Conservation (phyloP, 2,113 vertebrate genomes). For the Podiceps cristatus region DNA sequence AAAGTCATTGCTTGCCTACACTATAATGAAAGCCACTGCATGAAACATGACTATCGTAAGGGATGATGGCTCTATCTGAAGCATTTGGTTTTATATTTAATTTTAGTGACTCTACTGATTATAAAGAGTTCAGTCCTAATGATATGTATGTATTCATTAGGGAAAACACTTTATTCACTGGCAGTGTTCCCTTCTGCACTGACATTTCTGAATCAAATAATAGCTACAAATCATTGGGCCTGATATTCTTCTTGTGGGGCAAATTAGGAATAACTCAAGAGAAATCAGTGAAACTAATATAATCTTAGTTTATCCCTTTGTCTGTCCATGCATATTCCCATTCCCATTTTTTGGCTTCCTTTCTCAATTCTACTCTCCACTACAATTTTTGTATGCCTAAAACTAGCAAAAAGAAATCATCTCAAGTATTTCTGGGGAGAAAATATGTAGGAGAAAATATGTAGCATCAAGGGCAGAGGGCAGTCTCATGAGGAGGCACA, state of each 20-base stretch:
- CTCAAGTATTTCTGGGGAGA: neutral
- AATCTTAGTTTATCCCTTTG: neutral
- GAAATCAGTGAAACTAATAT: neutral
- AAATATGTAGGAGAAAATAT: neutral
- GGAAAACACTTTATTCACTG: conserved; percentile 3
- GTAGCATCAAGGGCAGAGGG: neutral
- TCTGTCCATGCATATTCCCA: neutral
- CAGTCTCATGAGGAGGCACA: neutral
- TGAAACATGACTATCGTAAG: conserved; percentile 47
- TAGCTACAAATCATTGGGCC: neutral
- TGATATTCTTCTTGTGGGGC: neutral
- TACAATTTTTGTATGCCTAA: neutral
- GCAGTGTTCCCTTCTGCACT: neutral
- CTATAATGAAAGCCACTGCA: conserved; percentile 13
- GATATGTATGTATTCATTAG: neutral
- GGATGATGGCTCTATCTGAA: conserved; percentile 30
- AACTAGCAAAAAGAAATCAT: neutral
- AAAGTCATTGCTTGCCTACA: conserved; percentile 47
- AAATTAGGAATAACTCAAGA: neutral
- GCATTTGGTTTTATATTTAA: conserved; percentile 18
- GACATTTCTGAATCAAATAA: conserved; percentile 25
- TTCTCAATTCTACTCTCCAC: neutral
- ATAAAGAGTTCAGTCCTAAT: conserved; percentile 16
- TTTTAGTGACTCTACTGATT: conserved; percentile 33
- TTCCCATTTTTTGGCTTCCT: neutral